Conservation (phyloP, 2,113 vertebrate species). For the Protomyctophum bolini region DNA sequence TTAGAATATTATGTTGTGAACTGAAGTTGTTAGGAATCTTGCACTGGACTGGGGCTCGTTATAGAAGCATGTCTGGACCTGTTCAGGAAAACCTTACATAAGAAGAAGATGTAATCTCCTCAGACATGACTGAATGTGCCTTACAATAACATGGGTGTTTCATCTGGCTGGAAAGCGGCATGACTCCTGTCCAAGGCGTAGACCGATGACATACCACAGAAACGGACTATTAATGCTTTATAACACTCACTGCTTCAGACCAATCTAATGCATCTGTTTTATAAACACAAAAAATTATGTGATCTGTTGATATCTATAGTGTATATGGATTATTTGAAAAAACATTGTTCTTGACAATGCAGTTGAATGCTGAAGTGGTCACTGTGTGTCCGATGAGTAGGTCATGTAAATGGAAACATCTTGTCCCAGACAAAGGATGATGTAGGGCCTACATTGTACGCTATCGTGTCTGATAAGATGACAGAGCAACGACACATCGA, state of each 20-base stretch:
- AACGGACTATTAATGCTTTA: not conserved
- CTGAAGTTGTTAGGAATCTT: slow-evolving; percentile 20
- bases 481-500: not conserved
- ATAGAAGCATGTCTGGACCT: slow-evolving; percentile 59
- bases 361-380: no score
- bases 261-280: not conserved
- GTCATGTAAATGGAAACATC: slow-evolving; percentile 7
- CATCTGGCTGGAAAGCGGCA: slow-evolving; percentile 11
- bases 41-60: slow-evolving; percentile 1
- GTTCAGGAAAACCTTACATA: slow-evolving; percentile 59
- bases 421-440: slow-evolving; percentile 7
- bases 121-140: slow-evolving; percentile 31
- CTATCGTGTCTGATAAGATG: not conserved
- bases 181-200: slow-evolving; percentile 3
- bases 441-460: not conserved
- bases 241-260: not conserved
- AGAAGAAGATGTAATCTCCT: slow-evolving; percentile 44
- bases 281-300: no score
- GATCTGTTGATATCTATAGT: no score
- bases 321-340: no score
- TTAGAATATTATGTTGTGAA: slow-evolving; percentile 29
- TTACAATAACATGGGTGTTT: slow-evolving; percentile 35
- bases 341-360: no score
- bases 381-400: not conserved
- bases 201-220: slow-evolving; percentile 24